Percentiles rank a stretch among this genome's conserved stretches.
Conservation (phyloP, 2,888 invertebrate species). For the Polydesmus complanatus region DNA sequence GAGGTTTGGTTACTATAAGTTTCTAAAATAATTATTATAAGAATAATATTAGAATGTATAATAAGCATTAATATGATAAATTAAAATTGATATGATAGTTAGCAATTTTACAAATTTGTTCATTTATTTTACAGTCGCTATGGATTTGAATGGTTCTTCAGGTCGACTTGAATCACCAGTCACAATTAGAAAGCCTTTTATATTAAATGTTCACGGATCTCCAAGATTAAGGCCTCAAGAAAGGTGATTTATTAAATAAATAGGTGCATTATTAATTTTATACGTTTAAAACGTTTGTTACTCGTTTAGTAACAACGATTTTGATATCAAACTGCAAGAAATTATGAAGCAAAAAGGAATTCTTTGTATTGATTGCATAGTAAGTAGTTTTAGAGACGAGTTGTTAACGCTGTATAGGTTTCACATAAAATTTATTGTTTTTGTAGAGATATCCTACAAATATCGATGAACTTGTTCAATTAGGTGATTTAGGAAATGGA, state of each 20-base stretch:
- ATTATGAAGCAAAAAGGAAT: slow-evolving; percentile 89
- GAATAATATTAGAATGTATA: too few relatives aligned
- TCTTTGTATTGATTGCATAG: slow-evolving; percentile 53
- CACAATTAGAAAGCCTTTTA: background rate
- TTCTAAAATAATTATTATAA: too few relatives aligned
- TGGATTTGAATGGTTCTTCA: slow-evolving; percentile 1
- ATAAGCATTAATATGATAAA: too few relatives aligned
- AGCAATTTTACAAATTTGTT: too few relatives aligned
- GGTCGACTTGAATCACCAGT: slow-evolving; percentile 1
- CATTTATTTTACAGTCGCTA: background rate
- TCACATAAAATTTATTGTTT: too few relatives aligned
- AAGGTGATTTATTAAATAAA: background rate
- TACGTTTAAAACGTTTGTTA: background rate
- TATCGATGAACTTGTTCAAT: slow-evolving; percentile 65
- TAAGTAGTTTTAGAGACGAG: background rate
- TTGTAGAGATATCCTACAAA: slow-evolving; percentile 57
- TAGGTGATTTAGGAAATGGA: slow-evolving; percentile 81
- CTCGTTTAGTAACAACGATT: slow-evolving; percentile 37
- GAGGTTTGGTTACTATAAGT: too few relatives aligned
- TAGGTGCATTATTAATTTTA: too few relatives aligned
- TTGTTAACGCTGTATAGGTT: slow-evolving; percentile 3
- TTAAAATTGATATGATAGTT: too few relatives aligned
- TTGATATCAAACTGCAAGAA: slow-evolving; percentile 71
- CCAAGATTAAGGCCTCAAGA: background rate
- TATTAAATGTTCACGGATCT: background rate